Base-by-base conservation (phyloP, 2,113 vertebrate species). In the Zosterops lateralis region DNA sequence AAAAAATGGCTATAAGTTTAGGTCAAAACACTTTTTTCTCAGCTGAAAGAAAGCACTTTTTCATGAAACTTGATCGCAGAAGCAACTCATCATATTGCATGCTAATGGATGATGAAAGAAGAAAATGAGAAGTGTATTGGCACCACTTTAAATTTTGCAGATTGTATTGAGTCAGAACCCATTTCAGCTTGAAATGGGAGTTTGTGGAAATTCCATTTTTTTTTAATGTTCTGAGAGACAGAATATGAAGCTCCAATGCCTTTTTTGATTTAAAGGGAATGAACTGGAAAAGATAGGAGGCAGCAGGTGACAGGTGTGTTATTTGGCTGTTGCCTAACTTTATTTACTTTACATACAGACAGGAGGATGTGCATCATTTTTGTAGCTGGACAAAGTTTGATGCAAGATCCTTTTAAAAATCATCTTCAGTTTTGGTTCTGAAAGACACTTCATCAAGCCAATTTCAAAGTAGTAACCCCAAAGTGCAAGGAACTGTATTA, bases 221-320 rank as follows among this genome's bases (percentile, higher is more conserved):
- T 84, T 95, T 66, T 56, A 34, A 57, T 75, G 15, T 70, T 64
- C 34, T 84, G 48, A 94, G 64, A 90, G 31, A 56, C 13, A 25
- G 87, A 91, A 60, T 60, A 76, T 72, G 67, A 91, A 76, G 51
- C 14, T 91, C 40, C 34, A 51, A 7, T 91, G 82, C 74, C 53
- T 62, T n/a, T 89, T 92, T 62, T 87, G 12, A 56, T 96, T 58
- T 51, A 61, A 87, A 94, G 68, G 48, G 91, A 77, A 32, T 65
- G 75, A 91, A 87, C 56, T 89, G 92, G 93, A 94, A 90, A 95
- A 92, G 32, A 85, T 44, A 80, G 15, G 65, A 94, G 68, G 87
- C 54, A 90, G 57, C 87, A 92, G 72, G 76, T 93, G 87, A 87
- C 38, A 76, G 42, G 26, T 62, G 84, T 84, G 12, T 54, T 62